Conservation (phyloP, 1,140 invertebrate genomes). For the Nylanderia fulva region DNA sequence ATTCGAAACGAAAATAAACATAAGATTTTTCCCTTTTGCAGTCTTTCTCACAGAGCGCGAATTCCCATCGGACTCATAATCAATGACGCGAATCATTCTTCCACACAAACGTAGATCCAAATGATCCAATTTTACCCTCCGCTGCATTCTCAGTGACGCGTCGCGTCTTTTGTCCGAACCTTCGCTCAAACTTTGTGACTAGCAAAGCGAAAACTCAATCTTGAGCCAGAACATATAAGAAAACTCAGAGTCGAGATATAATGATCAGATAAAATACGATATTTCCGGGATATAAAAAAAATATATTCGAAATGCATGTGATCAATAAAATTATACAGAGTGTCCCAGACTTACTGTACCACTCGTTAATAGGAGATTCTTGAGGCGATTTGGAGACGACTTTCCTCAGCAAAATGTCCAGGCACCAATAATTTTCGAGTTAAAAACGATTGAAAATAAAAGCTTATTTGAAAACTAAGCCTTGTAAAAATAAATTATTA, state of each 20-base stretch:
- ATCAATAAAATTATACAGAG: not conserved
- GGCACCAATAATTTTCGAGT: too few relatives aligned
- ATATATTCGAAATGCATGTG: not conserved
- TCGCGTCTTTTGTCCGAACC: slow-evolving; percentile 9
- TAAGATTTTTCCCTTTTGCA: not conserved
- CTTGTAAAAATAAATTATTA: too few relatives aligned
- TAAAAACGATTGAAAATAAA: too few relatives aligned
- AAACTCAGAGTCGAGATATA: not conserved
- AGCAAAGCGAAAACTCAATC: not conserved
- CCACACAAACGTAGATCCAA: slow-evolving; percentile 18
- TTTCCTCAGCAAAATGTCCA: too few relatives aligned
- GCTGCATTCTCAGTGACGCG: slow-evolving; percentile 22
- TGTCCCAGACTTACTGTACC: too few relatives aligned
- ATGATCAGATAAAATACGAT: not conserved
- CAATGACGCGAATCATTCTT: slow-evolving; percentile 29
- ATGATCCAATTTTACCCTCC: slow-evolving; percentile 42
- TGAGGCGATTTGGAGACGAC: too few relatives aligned
- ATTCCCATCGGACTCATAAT: slow-evolving; percentile 21
- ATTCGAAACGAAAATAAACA: not conserved
- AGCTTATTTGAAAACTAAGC: too few relatives aligned
- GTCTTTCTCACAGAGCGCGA: not conserved
- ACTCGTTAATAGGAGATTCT: too few relatives aligned
- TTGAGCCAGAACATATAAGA: not conserved
- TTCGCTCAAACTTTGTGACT: not conserved
- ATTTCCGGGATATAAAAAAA: not conserved